Conservation (phyloP, 2,797 vertebrate genomes). For the Pygocentrus nattereri region DNA sequence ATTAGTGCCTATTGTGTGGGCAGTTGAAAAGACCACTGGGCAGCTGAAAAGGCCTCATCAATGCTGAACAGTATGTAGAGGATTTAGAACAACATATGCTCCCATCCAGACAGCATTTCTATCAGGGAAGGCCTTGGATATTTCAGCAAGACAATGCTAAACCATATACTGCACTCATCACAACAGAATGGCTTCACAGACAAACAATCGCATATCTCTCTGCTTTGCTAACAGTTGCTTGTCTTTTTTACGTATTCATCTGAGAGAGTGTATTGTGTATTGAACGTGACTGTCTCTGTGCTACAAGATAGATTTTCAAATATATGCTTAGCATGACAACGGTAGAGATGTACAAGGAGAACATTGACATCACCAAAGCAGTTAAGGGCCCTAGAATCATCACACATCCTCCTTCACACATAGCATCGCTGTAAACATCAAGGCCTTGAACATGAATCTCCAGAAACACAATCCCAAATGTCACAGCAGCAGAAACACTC, state of each 20-base stretch:
- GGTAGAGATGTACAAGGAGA: constrained; percentile 45
- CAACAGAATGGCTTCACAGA: too few species aligned
- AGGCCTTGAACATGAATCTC: background rate
- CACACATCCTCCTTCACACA: constrained; percentile 65
- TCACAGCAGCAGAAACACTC: background rate
- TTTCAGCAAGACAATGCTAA: too few species aligned
- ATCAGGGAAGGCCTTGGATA: too few species aligned
- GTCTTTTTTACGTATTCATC: background rate
- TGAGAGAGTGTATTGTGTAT: constrained; percentile 58
- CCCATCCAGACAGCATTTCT: too few species aligned
- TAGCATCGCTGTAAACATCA: background rate
- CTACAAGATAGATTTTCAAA: constrained; percentile 62
- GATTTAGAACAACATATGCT: too few species aligned
- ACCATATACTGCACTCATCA: too few species aligned
- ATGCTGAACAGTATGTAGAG: too few species aligned
- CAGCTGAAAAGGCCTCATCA: too few species aligned
- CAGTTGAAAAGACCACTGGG: too few species aligned
- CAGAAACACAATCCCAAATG: background rate
- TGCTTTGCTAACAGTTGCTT: background rate
- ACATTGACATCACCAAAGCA: background rate
- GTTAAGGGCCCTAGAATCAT: background rate
- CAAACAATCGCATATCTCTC: too few species aligned
- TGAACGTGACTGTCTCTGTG: constrained; percentile 75
- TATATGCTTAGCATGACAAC: constrained; percentile 48
- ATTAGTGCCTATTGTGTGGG: too few species aligned